These are phyloP conservation scores for Nothura maculosa DNA, from an alignment of 2,797 vertebrate species.

Conservation along the genomic window DNA sequence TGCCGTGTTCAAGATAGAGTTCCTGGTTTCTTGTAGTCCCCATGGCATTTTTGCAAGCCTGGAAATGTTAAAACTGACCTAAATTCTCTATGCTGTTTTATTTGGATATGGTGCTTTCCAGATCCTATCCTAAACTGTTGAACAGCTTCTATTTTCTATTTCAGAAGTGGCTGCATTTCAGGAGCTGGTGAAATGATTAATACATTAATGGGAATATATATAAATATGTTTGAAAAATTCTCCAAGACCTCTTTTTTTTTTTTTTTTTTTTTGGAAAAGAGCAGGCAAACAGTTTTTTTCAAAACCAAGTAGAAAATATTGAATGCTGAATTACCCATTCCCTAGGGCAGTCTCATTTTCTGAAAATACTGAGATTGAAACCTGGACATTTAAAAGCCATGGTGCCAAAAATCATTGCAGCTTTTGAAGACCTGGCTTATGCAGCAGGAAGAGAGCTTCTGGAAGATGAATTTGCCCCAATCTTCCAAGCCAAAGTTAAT, in stretches of 20 bases:
- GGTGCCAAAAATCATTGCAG: neutral
- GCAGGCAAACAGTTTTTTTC: neutral
- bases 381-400: neutral
- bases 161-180: neutral
- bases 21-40: neutral
- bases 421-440: neutral
- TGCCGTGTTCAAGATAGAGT: neutral
- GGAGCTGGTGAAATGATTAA: neutral
- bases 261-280: neutral
- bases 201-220: neutral
- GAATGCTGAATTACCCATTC: neutral
- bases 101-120: neutral
- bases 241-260: neutral
- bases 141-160: neutral
- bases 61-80: neutral
- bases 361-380: neutral
- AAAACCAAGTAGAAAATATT: neutral
- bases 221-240: neutral
- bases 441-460: neutral
- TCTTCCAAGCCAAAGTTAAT: slow-evolving; percentile 11
- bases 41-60: neutral
- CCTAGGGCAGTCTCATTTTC: neutral
- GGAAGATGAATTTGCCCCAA: neutral
- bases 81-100: neutral
- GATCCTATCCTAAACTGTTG: neutral